Evolutionary conservation across 2,888 invertebrate species (phyloP).

Genomic region (Cryptocephalus moraei): DNA sequence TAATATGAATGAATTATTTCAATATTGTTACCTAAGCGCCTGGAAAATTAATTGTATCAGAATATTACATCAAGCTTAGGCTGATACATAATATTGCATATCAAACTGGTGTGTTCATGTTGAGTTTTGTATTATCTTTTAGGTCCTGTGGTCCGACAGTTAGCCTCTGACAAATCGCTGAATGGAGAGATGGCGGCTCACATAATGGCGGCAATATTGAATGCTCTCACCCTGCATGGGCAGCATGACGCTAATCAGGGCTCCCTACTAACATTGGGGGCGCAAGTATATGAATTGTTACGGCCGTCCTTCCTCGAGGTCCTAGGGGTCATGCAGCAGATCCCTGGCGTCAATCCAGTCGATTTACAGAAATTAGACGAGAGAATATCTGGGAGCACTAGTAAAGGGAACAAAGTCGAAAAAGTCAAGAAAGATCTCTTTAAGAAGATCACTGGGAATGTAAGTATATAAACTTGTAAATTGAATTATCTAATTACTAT

Average conservation of each 20-base stretch:
- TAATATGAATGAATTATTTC: not conserved
- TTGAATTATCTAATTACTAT: not conserved
- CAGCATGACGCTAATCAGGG: constrained; percentile 86
- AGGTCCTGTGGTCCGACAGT: constrained; percentile 58
- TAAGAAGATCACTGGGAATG: constrained; percentile 76
- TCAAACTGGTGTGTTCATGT: no score
- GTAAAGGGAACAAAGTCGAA: constrained; percentile 71
- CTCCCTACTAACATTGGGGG: constrained; percentile 65
- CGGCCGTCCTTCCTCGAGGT: constrained; percentile 67
- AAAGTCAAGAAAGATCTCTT: constrained; percentile 86
- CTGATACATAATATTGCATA: no score
- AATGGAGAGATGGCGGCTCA: constrained; percentile 58
- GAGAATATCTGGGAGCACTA: constrained; percentile 55
- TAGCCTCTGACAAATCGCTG: constrained; percentile 53
- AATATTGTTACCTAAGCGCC: no score
- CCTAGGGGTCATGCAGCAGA: constrained; percentile 60
- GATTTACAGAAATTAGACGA: constrained; percentile 81
- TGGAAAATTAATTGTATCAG: no score
- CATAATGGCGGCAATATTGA: constrained; percentile 60
- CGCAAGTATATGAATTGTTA: constrained; percentile 76
- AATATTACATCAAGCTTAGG: no score
- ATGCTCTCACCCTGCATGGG: constrained; percentile 74
- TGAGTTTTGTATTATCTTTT: not conserved
- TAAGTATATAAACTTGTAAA: constrained; percentile 30
- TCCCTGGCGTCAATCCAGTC: constrained; percentile 71